These are phyloP conservation scores for Orthonyx spaldingii DNA, from an alignment of 2,113 vertebrate genomes.

Conservation along the genomic window DNA sequence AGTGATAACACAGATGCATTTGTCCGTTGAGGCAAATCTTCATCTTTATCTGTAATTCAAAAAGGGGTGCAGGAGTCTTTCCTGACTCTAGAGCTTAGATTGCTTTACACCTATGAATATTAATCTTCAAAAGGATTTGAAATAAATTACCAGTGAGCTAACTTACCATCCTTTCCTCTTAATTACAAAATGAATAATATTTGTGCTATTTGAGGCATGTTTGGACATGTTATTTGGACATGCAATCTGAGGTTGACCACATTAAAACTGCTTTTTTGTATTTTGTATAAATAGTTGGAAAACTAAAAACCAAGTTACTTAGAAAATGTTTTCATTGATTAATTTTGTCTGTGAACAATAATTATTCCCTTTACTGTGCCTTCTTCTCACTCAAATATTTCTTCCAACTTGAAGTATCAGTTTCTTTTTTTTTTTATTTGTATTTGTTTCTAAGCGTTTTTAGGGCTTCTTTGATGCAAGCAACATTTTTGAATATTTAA, in stretches of 20 bases:
- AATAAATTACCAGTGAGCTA: not conserved
- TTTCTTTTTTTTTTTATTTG: not conserved
- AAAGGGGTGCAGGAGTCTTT: not conserved
- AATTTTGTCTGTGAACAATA: not conserved
- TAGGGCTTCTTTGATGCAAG: not conserved
- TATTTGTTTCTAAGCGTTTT: not conserved
- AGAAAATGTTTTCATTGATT: not conserved
- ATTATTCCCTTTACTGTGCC: not conserved
- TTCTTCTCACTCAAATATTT: not conserved
- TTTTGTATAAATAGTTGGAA: not conserved
- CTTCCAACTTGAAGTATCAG: not conserved
- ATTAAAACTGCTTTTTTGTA: not conserved
- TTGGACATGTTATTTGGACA: too few relatives aligned
- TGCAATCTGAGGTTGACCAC: not conserved
- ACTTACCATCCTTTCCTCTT: not conserved
- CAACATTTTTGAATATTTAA: not conserved
- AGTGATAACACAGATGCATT: not conserved
- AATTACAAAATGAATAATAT: not conserved
- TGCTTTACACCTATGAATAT: not conserved
- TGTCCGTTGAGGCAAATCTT: not conserved
- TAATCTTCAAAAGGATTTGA: not conserved
- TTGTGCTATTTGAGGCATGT: not conserved
- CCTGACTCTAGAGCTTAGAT: not conserved
- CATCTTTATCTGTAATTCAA: not conserved
- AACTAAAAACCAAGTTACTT: not conserved